Evolutionary conservation across 1,140 invertebrate species (phyloP), one percentile per base, ranked within the genome.

Genomic region (Apis dorsata): DNA sequence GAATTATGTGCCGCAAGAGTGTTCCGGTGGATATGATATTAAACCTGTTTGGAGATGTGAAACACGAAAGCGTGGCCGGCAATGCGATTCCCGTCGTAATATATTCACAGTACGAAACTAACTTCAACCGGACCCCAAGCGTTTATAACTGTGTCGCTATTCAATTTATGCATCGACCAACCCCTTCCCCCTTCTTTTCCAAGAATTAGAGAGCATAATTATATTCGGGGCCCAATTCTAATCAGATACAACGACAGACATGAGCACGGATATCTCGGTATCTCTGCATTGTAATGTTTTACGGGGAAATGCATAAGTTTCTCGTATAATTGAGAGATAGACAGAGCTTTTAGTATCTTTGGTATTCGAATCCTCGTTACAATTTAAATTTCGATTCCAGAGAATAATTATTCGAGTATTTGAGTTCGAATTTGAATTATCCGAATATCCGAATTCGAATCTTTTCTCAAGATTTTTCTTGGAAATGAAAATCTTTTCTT

Each of bases 21-120:
- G 71, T 34, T 59, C 21, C 53, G 19, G 19, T 21, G 71, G 71
- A 57, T 57, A 70, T 17, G 53, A 57, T 57, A 59, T 73, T 73
- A 70, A 70, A 53, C 21, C 68, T 70, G 24, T 70, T 70, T 53
- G n/a, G 49, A 70, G 44, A 70, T 53, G 44, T 53, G 68, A 70
- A 70, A 53, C 68, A 53, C 49, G 68, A 51, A 70, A 70, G 68
- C 21, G 21, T 68, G 34, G 66, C 21, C 34, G 34, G 44, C 66
- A 68, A 49, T 60, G 57, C 49, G 69, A 73, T 63, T 63, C 78
- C 49, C 7, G 5, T 44, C 12, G 70, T 80, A 73, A 80, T 80
- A 60, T 63, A 73, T 73, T 80, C 70, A 55, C 70, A 24, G 28
- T 60, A 70, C 21, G 69, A 73, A 80, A 80, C 78, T 80, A 80